phyloP scores from a whole-genome alignment of 1,140 invertebrate genomes.

The Phymastichus coffea region DNA sequence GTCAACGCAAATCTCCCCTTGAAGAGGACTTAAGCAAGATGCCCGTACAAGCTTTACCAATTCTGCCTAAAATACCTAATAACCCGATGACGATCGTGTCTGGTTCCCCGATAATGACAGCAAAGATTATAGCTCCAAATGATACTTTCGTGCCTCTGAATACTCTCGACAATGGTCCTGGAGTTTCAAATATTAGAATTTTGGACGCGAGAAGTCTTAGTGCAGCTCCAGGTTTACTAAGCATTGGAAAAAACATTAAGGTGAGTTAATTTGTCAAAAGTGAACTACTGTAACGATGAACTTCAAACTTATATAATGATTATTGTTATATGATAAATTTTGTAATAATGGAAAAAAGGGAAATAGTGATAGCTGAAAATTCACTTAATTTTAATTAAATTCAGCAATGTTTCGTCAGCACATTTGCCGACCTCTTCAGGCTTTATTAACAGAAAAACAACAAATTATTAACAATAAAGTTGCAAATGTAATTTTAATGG shows the following conservation, averaged over 20 bases:
- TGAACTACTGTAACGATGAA: too few relatives aligned
- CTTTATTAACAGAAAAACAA: too few relatives aligned
- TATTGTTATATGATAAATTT: too few relatives aligned
- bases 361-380: too few relatives aligned
- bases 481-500: too few relatives aligned
- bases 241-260: conserved; percentile 16
- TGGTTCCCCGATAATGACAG: not conserved
- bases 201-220: conserved; percentile 14
- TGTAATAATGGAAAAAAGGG: too few relatives aligned
- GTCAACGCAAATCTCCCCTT: not conserved
- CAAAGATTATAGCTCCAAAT: conserved; percentile 2
- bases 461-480: too few relatives aligned
- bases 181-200: conserved; percentile 20
- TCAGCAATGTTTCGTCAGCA: too few relatives aligned
- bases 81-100: not conserved
- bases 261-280: too few relatives aligned
- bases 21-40: not conserved
- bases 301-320: too few relatives aligned
- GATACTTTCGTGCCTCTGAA: conserved; percentile 11
- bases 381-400: too few relatives aligned
- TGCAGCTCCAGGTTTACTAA: not conserved
- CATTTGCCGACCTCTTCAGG: too few relatives aligned
- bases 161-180: not conserved
- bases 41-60: conserved; percentile 1
- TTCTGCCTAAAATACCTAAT: not conserved